A percentile compares a stretch with the other conserved stretches of the same genome.
These are phyloP conservation scores for Sebastes fasciatus DNA, from an alignment of 2,113 vertebrate genomes.

Conservation along the genomic window DNA sequence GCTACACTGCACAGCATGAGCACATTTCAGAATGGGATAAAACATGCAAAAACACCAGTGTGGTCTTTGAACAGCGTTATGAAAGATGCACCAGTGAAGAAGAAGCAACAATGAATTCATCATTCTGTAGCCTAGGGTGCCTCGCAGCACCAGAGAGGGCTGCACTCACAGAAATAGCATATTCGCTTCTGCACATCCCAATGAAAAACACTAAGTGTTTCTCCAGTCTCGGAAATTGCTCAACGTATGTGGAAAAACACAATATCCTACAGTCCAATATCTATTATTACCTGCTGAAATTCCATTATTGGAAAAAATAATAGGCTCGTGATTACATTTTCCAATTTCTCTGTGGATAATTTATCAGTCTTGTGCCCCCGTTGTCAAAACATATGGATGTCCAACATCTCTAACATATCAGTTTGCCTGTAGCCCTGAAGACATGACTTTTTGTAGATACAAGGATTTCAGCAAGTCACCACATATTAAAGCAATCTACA, in stretches of 20 bases:
- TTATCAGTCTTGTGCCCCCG: slow-evolving; percentile 2
- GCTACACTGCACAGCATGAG: slow-evolving; percentile 23
- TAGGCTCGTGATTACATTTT: slow-evolving; percentile 51
- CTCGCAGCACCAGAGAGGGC: slow-evolving; percentile 26
- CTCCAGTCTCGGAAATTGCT: slow-evolving; percentile 23
- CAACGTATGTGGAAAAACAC: slow-evolving; percentile 24
- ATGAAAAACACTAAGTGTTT: slow-evolving; percentile 30
- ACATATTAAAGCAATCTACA: background rate
- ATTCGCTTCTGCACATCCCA: slow-evolving; percentile 15
- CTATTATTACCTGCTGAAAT: slow-evolving; percentile 50
- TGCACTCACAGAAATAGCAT: slow-evolving; percentile 27
- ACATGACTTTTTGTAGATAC: background rate
- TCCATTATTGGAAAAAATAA: slow-evolving; percentile 45
- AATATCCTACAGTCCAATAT: slow-evolving; percentile 24
- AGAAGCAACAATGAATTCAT: slow-evolving; percentile 56
- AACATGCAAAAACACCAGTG: slow-evolving; percentile 37
- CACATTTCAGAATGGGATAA: slow-evolving; percentile 26
- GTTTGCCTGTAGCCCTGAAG: background rate
- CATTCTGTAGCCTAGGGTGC: slow-evolving; percentile 48
- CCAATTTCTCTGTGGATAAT: slow-evolving; percentile 31
- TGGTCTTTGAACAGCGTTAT: slow-evolving; percentile 36
- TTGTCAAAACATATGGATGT: slow-evolving; percentile 8
- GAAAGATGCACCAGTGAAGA: slow-evolving; percentile 48
- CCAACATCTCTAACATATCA: background rate
- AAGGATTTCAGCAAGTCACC: background rate